These are phyloP conservation scores for Dinoponera quadriceps DNA, from an alignment of 1,140 invertebrate genomes.

Conservation along the genomic window DNA sequence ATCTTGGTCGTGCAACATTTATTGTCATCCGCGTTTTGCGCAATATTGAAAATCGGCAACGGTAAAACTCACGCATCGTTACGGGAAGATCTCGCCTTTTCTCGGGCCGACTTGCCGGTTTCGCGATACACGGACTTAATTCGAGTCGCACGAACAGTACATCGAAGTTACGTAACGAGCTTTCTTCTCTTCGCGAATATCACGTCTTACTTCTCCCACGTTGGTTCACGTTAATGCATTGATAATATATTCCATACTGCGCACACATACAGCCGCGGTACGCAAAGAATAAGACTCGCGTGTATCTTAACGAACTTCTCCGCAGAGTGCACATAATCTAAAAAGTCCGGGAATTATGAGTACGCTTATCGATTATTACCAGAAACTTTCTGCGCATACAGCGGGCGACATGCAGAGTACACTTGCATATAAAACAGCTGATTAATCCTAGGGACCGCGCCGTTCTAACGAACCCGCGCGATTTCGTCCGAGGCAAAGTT, in stretches of 20 bases:
- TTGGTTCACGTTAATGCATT: neutral
- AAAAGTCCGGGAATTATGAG: conserved; percentile 51
- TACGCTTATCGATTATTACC: conserved; percentile 67
- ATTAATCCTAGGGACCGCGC: conserved; percentile 61
- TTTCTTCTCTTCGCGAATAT: neutral
- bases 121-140: neutral
- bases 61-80: neutral
- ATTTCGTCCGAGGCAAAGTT: conserved; percentile 41
- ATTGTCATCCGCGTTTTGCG: too few relatives aligned
- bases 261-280: neutral
- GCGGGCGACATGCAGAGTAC: conserved; percentile 25
- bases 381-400: conserved; percentile 58
- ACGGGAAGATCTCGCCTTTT: too few relatives aligned
- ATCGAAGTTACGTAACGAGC: neutral
- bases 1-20: too few relatives aligned
- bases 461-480: conserved; percentile 63
- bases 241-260: conserved; percentile 26
- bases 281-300: conserved; percentile 58
- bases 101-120: too few relatives aligned
- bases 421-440: conserved; percentile 69
- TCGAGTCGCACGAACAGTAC: neutral
- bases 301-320: conserved; percentile 67
- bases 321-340: conserved; percentile 41
- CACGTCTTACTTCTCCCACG: neutral
- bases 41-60: neutral